Percentiles rank a stretch among this genome's conserved stretches.
phyloP scores from a whole-genome alignment of 2,113 vertebrate species.

The Paradisaea rubra region DNA sequence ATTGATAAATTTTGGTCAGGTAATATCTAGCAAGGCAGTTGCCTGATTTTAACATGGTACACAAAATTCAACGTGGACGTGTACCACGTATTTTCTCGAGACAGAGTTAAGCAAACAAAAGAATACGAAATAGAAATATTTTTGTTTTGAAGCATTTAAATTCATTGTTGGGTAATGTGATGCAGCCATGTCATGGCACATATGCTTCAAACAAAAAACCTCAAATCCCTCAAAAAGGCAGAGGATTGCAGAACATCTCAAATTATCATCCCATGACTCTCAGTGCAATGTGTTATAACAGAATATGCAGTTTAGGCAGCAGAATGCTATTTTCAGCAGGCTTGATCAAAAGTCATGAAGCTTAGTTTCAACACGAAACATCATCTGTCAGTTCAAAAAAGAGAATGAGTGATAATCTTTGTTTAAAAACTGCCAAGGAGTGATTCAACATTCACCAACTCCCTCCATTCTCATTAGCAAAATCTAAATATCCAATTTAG shows the following conservation, averaged over 20 bases:
- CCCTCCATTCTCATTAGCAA: conserved; percentile 32
- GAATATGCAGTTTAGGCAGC: neutral
- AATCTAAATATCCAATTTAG: conserved; percentile 38
- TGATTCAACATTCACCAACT: conserved; percentile 24
- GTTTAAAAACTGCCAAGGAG: conserved; percentile 24
- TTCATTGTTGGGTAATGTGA: neutral
- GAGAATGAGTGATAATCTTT: conserved; percentile 34
- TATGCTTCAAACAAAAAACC: neutral
- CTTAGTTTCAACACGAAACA: neutral
- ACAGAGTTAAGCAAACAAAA: neutral
- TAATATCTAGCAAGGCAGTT: neutral
- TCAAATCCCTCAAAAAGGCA: neutral
- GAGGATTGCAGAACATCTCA: neutral
- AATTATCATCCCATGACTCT: neutral
- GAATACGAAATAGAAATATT: neutral
- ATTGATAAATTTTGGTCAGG: neutral
- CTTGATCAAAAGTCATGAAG: neutral
- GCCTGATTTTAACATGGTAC: neutral
- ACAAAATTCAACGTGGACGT: rapidly evolving
- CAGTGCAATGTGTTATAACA: neutral
- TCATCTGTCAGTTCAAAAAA: conserved; percentile 11
- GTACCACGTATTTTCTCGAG: neutral
- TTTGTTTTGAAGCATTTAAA: neutral
- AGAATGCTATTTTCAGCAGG: conserved; percentile 4
- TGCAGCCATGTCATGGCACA: neutral